These are phyloP conservation scores for Phasia obesa DNA, from an alignment of 2,888 invertebrate species.

Conservation along the genomic window DNA sequence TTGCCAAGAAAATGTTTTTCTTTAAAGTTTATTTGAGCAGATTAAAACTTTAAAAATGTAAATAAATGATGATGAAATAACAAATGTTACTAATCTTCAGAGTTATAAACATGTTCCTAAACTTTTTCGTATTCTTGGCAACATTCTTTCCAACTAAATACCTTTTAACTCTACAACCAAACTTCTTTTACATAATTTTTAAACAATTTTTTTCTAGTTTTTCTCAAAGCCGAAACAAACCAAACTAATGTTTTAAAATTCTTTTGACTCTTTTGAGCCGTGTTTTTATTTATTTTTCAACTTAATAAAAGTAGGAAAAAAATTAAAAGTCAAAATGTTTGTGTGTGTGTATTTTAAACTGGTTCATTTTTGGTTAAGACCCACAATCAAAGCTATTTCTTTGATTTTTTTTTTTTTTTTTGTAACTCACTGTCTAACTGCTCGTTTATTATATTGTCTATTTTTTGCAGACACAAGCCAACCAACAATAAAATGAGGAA, in stretches of 20 bases:
- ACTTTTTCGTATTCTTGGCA: background rate
- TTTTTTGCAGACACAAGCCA: conserved; percentile 49
- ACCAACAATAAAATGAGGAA: conserved; percentile 56
- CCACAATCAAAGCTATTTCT: conserved; percentile 32
- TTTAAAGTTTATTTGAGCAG: no score
- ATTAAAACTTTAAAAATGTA: no score
- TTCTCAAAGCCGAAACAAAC: no score
- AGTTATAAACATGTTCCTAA: background rate
- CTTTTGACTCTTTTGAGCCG: background rate
- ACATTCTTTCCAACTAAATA: background rate
- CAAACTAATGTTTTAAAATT: background rate
- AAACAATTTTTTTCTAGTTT: background rate
- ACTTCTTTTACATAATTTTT: background rate
- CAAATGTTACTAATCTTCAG: no score
- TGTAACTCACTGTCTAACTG: conserved; percentile 3
- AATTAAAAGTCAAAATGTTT: background rate
- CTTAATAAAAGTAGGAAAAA: background rate
- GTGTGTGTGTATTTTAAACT: conserved; percentile 38
- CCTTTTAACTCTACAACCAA: background rate
- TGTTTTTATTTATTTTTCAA: background rate
- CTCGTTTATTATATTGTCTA: conserved; percentile 39
- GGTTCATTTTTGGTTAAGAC: conserved; percentile 63
- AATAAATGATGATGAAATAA: no score
- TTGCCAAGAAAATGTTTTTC: no score
- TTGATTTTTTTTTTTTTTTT: conserved; percentile 1